These are phyloP conservation scores for Pygoscelis adeliae DNA, from an alignment of 2,113 vertebrate genomes.

Conservation along the genomic window DNA sequence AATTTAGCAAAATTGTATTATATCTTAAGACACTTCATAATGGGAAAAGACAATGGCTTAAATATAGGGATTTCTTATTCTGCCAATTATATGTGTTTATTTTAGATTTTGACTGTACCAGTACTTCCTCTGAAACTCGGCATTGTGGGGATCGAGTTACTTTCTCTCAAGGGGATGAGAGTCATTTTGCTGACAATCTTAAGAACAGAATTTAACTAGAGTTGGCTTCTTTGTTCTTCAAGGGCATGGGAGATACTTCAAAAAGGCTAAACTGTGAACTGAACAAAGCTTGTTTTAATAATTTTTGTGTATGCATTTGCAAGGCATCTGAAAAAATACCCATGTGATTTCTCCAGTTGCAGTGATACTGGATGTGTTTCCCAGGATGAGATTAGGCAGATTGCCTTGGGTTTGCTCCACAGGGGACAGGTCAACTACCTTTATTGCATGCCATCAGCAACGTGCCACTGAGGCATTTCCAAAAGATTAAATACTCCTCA, in stretches of 20 bases:
- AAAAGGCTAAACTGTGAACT: background rate
- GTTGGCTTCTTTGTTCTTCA: slow-evolving; percentile 3
- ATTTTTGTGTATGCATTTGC: background rate
- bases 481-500: slow-evolving; percentile 32
- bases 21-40: background rate
- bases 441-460: slow-evolving; percentile 19
- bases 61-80: background rate
- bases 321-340: background rate
- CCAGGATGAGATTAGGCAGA: slow-evolving; percentile 31
- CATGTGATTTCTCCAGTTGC: background rate
- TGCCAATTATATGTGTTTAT: background rate
- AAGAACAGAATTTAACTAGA: slow-evolving; percentile 19
- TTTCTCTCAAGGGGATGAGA: slow-evolving; percentile 21
- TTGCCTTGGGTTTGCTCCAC: slow-evolving; percentile 30
- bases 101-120: background rate
- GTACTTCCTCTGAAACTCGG: background rate
- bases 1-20: background rate
- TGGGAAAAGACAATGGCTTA: background rate
- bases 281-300: slow-evolving; percentile 35
- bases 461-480: background rate
- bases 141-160: background rate
- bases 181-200: background rate
- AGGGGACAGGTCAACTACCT: slow-evolving; percentile 31
- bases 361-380: background rate
- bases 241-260: slow-evolving; percentile 16